Conservation (phyloP, 2,113 vertebrate species). For the Hiodon tergisus region DNA sequence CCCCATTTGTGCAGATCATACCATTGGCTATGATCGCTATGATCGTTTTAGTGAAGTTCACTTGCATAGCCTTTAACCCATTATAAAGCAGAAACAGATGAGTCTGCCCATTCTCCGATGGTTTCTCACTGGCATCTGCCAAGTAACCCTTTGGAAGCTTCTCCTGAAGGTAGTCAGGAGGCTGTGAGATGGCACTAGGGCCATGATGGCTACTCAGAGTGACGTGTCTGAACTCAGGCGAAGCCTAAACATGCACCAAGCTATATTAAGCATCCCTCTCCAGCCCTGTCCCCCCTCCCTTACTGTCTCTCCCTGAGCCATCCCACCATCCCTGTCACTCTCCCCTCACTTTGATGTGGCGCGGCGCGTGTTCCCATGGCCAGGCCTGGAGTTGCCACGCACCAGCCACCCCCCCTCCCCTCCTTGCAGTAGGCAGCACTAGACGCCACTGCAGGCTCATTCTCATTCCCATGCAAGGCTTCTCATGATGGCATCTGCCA, state of each 20-base stretch:
- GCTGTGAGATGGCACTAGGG: not conserved
- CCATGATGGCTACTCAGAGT: not conserved
- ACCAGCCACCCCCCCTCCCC: too few species aligned
- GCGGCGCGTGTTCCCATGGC: not conserved
- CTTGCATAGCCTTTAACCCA: too few species aligned
- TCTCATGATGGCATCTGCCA: too few species aligned
- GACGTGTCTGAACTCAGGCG: not conserved
- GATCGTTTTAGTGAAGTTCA: too few species aligned
- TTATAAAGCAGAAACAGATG: not conserved
- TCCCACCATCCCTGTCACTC: slow-evolving; percentile 17
- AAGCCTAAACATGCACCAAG: not conserved
- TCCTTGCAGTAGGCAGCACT: slow-evolving; percentile 6
- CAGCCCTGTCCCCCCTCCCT: not conserved
- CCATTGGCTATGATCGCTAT: too few species aligned
- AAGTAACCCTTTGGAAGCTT: not conserved
- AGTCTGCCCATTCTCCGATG: not conserved
- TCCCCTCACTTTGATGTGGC: slow-evolving; percentile 5
- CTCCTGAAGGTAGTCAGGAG: not conserved
- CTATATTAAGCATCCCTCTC: not conserved
- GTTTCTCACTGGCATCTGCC: not conserved
- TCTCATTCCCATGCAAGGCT: too few species aligned
- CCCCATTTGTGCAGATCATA: too few species aligned
- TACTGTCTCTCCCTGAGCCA: slow-evolving; percentile 14
- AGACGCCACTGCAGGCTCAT: not conserved
- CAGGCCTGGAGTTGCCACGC: not conserved